phyloP scores from a whole-genome alignment of 35 echinoderm and acorn worm species.

The Anneissia japonica region DNA sequence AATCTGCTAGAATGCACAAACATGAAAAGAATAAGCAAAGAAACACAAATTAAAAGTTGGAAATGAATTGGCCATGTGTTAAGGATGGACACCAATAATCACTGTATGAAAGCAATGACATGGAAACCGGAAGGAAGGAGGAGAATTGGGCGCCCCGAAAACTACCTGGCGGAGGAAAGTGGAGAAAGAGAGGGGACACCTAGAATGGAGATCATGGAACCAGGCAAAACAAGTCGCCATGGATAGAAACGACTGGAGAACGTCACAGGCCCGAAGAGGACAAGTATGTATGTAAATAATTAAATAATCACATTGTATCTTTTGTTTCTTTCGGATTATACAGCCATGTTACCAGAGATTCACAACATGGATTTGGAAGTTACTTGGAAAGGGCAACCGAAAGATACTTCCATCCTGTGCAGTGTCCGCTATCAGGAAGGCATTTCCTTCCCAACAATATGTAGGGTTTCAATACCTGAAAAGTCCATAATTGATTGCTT shows the following conservation, averaged over 20 bases:
- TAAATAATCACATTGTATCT: too few species aligned
- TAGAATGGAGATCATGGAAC: constrained; percentile 17
- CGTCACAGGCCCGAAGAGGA: not conserved
- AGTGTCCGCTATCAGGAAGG: too few species aligned
- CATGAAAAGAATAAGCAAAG: not conserved
- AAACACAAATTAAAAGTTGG: not conserved
- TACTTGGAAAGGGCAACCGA: too few species aligned
- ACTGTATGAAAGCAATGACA: not conserved
- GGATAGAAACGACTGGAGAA: constrained; percentile 23
- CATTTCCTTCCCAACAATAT: too few species aligned
- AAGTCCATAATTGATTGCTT: too few species aligned
- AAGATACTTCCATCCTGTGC: too few species aligned
- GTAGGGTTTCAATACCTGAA: too few species aligned
- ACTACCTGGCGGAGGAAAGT: constrained; percentile 31
- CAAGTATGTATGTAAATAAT: too few species aligned
- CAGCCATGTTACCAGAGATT: too few species aligned
- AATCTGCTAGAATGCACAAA: not conserved
- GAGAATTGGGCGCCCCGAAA: not conserved
- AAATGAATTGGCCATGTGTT: constrained; percentile 10
- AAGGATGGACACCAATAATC: not conserved
- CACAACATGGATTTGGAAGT: too few species aligned
- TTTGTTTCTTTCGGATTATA: too few species aligned
- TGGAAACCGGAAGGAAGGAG: not conserved
- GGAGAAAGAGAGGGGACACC: constrained; percentile 12
- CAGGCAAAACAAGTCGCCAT: not conserved